Evolutionary conservation across 2,888 invertebrate species (phyloP), one percentile per base, ranked within the genome.

Genomic region (Drosophila vallismaia): DNA sequence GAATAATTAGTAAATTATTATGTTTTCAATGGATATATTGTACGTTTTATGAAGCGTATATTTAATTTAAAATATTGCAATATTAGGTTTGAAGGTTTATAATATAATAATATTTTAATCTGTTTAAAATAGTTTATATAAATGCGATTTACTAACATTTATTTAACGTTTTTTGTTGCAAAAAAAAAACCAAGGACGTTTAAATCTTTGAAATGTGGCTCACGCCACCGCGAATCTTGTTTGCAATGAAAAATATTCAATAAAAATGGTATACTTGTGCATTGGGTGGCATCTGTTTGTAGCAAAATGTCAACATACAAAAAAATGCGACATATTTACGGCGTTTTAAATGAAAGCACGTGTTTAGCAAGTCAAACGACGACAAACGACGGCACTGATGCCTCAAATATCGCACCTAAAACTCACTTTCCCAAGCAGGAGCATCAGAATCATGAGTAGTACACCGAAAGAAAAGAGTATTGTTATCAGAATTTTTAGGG

Each of bases 281-380:
- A 36, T 42, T 14, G 56, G 51, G 66, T 66, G 62, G 72, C 62
- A 49, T 51, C 70, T 59, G 53, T 52, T 50, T n/a, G 19, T 60
- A 50, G 44, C 45, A 48, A 59, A 73, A 70, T 55, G 58, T 54
- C 68, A 68, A 48, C 57, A 36, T 42, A 40, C 46, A 45, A 68
- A 58, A 50, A 67, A 52, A 50, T 55, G 62, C 58, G 54, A 71
- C 64, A 71, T 67, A 73, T 83, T 86, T 83, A 84, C 70, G 80
- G 63, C 68, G 74, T 79, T 77, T 83, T 74, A 86, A 86, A 83
- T 79, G 70, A 75, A 77, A 63, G 75, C 75, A 79, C 79, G 79
- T 79, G 77, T 79, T 76, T 72, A 51, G 56, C 62, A 59, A 55
- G 48, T 44, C 59, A 63, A 71, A 62, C 66, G 63, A 56, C 51